Percentiles rank a stretch among this genome's conserved stretches.
Evolutionary conservation across 2,113 vertebrate genomes (phyloP).

Genomic region (Anas platyrhynchos): DNA sequence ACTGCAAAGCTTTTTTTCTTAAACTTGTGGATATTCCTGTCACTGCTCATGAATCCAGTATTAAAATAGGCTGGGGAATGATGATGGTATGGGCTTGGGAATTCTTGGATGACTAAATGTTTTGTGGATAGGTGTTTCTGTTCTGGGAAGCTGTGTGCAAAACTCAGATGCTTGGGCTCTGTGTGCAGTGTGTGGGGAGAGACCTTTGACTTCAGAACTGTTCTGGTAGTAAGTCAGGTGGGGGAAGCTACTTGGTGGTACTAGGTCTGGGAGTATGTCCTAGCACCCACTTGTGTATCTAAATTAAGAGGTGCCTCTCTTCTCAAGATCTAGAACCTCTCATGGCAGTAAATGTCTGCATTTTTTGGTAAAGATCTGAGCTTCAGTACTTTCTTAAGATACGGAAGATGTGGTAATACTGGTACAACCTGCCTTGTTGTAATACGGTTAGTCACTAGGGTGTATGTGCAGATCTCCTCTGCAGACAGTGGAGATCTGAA

Average conservation of each 20-base stretch:
- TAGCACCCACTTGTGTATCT: neutral
- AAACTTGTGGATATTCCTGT: neutral
- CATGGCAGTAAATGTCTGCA: neutral
- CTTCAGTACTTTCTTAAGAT: neutral
- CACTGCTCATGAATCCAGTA: neutral
- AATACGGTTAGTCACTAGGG: neutral
- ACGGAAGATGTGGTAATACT: neutral
- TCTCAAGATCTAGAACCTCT: neutral
- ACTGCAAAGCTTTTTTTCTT: neutral
- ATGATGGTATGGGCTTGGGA: neutral
- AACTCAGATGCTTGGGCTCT: neutral
- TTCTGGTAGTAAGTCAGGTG: neutral
- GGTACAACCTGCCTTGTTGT: neutral
- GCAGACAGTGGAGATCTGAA: neutral
- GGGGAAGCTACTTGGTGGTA: neutral
- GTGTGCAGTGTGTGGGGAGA: rapidly evolving
- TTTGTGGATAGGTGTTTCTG: neutral
- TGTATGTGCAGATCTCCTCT: neutral
- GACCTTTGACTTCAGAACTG: neutral
- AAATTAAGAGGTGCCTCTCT: neutral
- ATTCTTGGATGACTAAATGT: neutral
- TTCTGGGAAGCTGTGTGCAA: neutral
- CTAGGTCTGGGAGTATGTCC: neutral
- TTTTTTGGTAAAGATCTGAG: neutral
- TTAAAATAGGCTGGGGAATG: neutral